Percentiles rank a stretch among this genome's conserved stretches.
Conservation (phyloP, 2,888 invertebrate species). For the Drosophila hamatofila region DNA sequence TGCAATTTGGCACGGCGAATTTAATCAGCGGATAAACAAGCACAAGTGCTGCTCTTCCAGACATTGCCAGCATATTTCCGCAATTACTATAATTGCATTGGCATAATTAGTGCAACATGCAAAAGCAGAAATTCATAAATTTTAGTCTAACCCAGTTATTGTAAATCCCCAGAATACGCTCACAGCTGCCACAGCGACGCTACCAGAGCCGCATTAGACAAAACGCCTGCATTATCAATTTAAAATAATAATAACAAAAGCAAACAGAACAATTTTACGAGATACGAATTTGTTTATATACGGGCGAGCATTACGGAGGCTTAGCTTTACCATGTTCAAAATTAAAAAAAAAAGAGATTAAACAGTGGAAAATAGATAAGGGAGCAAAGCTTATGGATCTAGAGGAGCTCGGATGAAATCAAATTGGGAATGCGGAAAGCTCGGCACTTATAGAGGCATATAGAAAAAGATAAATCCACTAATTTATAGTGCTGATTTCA, state of each 20-base stretch:
- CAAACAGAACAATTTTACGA: constrained; percentile 50
- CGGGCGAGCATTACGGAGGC: constrained; percentile 26
- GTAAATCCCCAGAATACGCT: constrained; percentile 43
- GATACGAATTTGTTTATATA: constrained; percentile 60
- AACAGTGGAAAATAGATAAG: neutral
- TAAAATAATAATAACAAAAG: constrained; percentile 71
- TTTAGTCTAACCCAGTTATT: constrained; percentile 61
- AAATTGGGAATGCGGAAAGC: neutral
- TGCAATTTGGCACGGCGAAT: neutral
- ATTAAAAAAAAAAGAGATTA: too few relatives aligned
- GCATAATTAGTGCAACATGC: constrained; percentile 60
- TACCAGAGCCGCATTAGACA: constrained; percentile 6
- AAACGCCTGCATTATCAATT: constrained; percentile 50
- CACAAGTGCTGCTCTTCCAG: neutral
- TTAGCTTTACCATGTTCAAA: constrained; percentile 15
- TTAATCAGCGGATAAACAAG: constrained; percentile 14
- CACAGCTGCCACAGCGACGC: constrained; percentile 9
- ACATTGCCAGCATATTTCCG: constrained; percentile 27
- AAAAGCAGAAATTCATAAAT: constrained; percentile 47
- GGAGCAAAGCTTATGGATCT: neutral
- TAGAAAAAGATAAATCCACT: too few relatives aligned
- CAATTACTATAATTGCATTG: constrained; percentile 49
- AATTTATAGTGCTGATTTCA: too few relatives aligned
- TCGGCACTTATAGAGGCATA: too few relatives aligned
- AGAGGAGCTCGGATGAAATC: neutral